Base-by-base conservation (phyloP, 2,113 vertebrate species). In the Hyla sarda region DNA sequence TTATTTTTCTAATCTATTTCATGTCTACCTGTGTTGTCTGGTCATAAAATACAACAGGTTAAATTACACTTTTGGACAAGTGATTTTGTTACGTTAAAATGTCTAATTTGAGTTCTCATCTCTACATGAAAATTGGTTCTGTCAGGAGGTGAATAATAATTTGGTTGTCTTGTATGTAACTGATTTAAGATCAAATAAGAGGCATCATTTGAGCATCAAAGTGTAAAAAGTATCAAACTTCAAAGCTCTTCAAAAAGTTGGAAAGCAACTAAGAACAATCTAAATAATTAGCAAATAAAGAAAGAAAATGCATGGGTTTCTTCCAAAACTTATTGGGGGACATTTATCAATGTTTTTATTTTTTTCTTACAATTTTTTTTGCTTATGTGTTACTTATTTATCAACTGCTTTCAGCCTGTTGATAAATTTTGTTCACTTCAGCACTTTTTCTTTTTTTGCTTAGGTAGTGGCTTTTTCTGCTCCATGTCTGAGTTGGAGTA, bases 91-190 rank as follows among this genome's bases (percentile, higher is more conserved):
- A 50, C 48, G 45, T 78, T 60, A 81, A 78, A 23, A 85, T 65
- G 75, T 81, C 65, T 86, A 45, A 81, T 34, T 16, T 80, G 62
- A 86, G 65, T 65, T 34, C n/a, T 72, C 50, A 45, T 25, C n/a
- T 81, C 75, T 81, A 60, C 84, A 81, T 73, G 76, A 73, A 86
- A 86, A 86, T 86, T 81, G 77, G 37, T 65, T 41, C 76, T 81
- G 84, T 86, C 84, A 85, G 28, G 19, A 80, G 34, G 60, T 86
- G 78, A 80, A 73, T 86, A 71, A 81, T 81, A 86, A 86, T 86
- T 86, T 86, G 54, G 45, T 60, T 86, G 84, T 86, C 84, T 81
- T 47, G 41, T 37, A 73, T 71, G 65, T 62, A 72, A 73, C 71
- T 75, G 25, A 71, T 30, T 82, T 21, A n/a, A 77, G 56, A 85